Evolutionary conservation across 2,113 vertebrate species (phyloP).

Genomic region (Eupsittula cactorum): DNA sequence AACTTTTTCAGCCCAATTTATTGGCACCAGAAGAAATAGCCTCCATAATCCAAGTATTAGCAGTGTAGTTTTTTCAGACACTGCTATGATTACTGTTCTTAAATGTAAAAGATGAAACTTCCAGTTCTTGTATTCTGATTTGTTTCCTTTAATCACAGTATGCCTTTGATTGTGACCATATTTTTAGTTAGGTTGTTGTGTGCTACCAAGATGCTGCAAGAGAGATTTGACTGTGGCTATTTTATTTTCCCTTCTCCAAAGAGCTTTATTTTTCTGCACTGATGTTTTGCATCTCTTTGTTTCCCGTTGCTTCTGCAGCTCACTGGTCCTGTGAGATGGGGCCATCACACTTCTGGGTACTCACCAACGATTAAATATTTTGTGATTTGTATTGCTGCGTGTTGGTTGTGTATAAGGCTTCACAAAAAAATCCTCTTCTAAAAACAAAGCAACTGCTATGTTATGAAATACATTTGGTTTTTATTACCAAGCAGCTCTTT

Average conservation of each 20-base stretch:
- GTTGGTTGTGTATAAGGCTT: background rate
- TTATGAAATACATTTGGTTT: background rate
- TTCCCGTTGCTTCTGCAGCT: background rate
- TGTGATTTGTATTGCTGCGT: background rate
- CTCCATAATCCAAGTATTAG: background rate
- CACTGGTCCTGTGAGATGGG: background rate
- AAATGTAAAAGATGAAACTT: background rate
- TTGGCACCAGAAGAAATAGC: background rate
- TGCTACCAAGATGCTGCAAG: background rate
- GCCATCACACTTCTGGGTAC: background rate
- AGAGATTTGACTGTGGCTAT: background rate
- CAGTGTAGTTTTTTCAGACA: background rate
- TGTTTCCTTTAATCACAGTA: slow-evolving; percentile 22
- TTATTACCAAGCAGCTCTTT: background rate
- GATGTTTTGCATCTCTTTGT: background rate
- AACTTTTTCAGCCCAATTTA: slow-evolving; percentile 11
- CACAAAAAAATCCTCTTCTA: background rate
- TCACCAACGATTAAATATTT: background rate
- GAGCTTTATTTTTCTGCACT: background rate
- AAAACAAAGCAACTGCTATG: background rate
- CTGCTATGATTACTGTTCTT: background rate
- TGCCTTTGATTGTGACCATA: background rate
- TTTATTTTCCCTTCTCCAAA: background rate
- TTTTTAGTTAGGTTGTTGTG: background rate
- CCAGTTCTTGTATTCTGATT: background rate